Percentiles rank a stretch among this genome's conserved stretches.
Conservation (phyloP, 2,888 invertebrate species). For the Sceliomorpha sp. region DNA sequence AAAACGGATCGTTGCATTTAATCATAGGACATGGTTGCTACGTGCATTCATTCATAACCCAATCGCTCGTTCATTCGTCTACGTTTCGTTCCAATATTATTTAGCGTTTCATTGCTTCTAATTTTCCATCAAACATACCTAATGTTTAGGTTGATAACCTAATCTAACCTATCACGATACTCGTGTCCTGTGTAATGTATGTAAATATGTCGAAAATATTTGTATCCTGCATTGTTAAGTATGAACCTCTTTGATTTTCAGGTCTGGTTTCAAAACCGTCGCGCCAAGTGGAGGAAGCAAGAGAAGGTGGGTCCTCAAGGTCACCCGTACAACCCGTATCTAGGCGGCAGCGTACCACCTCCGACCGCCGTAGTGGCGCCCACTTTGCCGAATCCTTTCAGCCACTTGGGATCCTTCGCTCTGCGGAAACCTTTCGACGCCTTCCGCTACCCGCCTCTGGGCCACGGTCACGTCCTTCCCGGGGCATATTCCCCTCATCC, state of each 20-base stretch:
- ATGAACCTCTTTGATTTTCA: slow-evolving; percentile 83
- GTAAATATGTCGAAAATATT: too few relatives aligned
- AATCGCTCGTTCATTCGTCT: too few relatives aligned
- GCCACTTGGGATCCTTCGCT: slow-evolving; percentile 87
- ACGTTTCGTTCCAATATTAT: too few relatives aligned
- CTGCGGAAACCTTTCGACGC: slow-evolving; percentile 83
- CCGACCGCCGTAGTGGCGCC: slow-evolving; percentile 87
- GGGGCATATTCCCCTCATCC: slow-evolving; percentile 83
- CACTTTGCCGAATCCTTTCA: slow-evolving; percentile 90
- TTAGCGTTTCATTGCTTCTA: too few relatives aligned
- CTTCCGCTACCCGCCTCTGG: slow-evolving; percentile 86
- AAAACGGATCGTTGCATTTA: slow-evolving; percentile 44
- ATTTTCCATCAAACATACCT: too few relatives aligned
- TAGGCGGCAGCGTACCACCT: slow-evolving; percentile 84
- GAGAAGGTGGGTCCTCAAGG: slow-evolving; percentile 95
- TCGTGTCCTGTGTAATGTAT: too few relatives aligned
- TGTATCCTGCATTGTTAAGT: too few relatives aligned
- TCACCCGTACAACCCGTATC: slow-evolving; percentile 93
- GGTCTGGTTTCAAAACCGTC: slow-evolving; percentile 97
- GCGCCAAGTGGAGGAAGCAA: slow-evolving; percentile 96
- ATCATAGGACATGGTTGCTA: slow-evolving; percentile 35
- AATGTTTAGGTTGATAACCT: not conserved
- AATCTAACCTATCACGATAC: too few relatives aligned
- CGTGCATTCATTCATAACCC: too few relatives aligned
- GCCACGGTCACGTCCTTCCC: slow-evolving; percentile 82